Evolutionary conservation across 2,113 vertebrate genomes (phyloP).

Genomic region (Abramis brama): DNA sequence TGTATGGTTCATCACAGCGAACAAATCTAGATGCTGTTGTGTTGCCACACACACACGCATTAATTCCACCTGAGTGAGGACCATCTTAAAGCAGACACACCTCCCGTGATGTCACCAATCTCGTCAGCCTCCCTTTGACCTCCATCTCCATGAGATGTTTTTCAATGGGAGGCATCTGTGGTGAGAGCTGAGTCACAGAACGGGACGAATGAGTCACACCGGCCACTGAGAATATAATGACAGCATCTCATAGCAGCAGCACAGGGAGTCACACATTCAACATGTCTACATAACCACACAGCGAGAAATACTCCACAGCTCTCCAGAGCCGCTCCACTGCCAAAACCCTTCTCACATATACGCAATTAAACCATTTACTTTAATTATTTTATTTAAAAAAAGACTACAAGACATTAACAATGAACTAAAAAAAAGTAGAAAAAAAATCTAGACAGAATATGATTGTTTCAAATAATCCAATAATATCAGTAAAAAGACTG

Average conservation of each 20-base stretch:
- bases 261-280: slow-evolving; percentile 25
- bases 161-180: slow-evolving; percentile 13
- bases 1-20: slow-evolving; percentile 1
- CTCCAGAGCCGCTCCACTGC: neutral
- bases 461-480: neutral
- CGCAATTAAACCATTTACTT: slow-evolving; percentile 10
- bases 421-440: neutral
- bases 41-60: neutral
- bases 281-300: slow-evolving; percentile 30
- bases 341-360: slow-evolving; percentile 24
- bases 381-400: neutral
- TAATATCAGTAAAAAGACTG: neutral
- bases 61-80: neutral
- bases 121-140: slow-evolving; percentile 13
- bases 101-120: neutral
- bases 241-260: neutral
- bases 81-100: neutral
- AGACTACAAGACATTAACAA: neutral
- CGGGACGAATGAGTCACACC: slow-evolving; percentile 19
- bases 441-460: neutral
- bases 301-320: slow-evolving; percentile 37
- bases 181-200: slow-evolving; percentile 36
- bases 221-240: slow-evolving; percentile 39
- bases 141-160: slow-evolving; percentile 6
- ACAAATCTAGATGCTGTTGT: slow-evolving; percentile 12